Evolutionary conservation across 1,140 invertebrate species (phyloP), one percentile per base, ranked within the genome.

Genomic region (Penaeus vannamei): DNA sequence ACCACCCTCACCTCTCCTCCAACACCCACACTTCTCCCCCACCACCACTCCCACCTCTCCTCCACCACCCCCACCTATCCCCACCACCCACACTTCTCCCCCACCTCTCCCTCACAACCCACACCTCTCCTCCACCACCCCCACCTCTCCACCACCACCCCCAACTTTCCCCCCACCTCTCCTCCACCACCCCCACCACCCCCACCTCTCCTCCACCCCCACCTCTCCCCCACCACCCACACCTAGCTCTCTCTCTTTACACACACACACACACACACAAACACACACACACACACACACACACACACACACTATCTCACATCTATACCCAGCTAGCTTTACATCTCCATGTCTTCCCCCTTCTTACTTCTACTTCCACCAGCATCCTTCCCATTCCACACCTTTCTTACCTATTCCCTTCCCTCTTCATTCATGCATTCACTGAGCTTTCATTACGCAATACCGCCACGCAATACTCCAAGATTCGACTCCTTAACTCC

Each of bases 231-330:
- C 77, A n/a, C 42, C 81, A 53, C n/a, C 36, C 77, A n/a, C n/a
- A n/a, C n/a, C n/a, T n/a, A n/a, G n/a, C 22, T 69, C 32, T 62
- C 61, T 26, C 10, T 26, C 23, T n/a, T 7, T 79, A 81, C 79
- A 81, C 79, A 81, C 79, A 81, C 79, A 81, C 79, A 46, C 36
- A 81, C 79, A 81, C 79, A 81, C 79, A 81, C 79, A 81, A 4
- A 81, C 79, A 81, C 79, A 46, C 2, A 81, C 79, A 81, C 79
- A 81, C 79, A 81, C 79, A 81, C 2, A 81, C 29, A 81, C 79
- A 81, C 79, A 81, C 79, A 81, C 46, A 22, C 29, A 20, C 46
- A 84, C 32, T 42, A 0, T 42, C 81, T 36, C 20, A 32, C 72
- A 17, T 29, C 42, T 77, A n/a, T 32, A 32, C 29, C 29, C 22